Base-by-base conservation (phyloP, 1,140 invertebrate genomes). In the Vollenhovia emeryi region DNA sequence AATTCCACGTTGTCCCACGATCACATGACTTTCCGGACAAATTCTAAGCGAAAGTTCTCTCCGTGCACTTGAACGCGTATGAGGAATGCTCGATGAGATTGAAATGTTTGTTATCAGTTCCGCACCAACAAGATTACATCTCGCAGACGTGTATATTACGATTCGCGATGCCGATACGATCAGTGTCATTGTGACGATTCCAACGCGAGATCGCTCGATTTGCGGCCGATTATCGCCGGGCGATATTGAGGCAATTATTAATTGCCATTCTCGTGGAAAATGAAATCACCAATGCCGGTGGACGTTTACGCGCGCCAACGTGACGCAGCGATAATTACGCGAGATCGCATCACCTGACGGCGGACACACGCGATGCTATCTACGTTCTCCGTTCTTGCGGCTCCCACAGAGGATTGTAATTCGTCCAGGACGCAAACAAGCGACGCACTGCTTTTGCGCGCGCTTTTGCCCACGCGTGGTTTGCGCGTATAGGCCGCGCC, bases 191-290 rank as follows among this genome's bases (percentile, higher is more conserved):
- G 24, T 66, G 36, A 66, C 21, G n/a, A 66, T 43, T 8, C n/a
- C 2, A 45, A 9, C 24, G 40, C 18, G 60, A 69, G 74, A 85
- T 84, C 69, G 73, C 40, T 66, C 50, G 86, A 85, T 78, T 85
- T 43, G 68, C 48, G 69, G 57, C 0, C 30, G 50, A 79, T 79
- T 79, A 40, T 57, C 7, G 0, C 30, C 7, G 48, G n/a, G 2
- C 33, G 30, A 55, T 68, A 48, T 27, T 36, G 59, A 45, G 50
- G 60, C 75, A 55, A 64, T 80, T 69, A 75, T 88, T 88, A 89
- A 89, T 89, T 82, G 52, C 40, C 74, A 27, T 11, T 59, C 84
- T 84, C 83, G 43, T 36, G 75, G 87, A 78, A 89, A 89, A 89
- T 76, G 75, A 66, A 69, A 86, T 89, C 84, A 86, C 15, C 78